Evolutionary conservation across 2,797 vertebrate species (phyloP).

Genomic region (Anableps anableps): DNA sequence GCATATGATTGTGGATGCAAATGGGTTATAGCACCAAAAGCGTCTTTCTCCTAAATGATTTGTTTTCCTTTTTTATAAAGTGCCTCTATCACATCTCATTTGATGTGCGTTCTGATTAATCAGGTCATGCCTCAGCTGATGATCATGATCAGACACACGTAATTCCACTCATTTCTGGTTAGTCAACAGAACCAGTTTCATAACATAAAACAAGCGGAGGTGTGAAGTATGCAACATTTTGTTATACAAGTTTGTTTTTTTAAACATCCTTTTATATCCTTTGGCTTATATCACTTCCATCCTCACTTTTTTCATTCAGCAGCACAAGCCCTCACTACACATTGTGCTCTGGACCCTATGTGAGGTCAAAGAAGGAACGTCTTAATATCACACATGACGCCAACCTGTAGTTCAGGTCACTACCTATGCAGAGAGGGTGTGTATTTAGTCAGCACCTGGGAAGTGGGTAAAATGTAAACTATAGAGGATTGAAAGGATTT

Average conservation of each 20-base stretch:
- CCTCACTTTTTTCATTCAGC: slow-evolving; percentile 18
- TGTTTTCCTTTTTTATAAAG: neutral
- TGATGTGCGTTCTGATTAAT: slow-evolving; percentile 2
- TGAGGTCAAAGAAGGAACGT: slow-evolving; percentile 44
- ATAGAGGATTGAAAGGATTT: neutral
- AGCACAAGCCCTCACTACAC: slow-evolving; percentile 50
- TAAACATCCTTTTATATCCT: neutral
- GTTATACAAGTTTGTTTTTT: neutral
- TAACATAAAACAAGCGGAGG: neutral
- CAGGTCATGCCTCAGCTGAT: neutral
- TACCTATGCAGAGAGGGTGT: slow-evolving; percentile 10
- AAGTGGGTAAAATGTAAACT: slow-evolving; percentile 5
- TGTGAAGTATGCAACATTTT: neutral
- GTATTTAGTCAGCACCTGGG: slow-evolving; percentile 15
- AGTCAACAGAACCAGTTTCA: slow-evolving; percentile 13
- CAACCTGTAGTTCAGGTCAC: slow-evolving; percentile 1
- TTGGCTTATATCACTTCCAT: neutral
- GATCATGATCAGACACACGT: neutral
- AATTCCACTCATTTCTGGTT: neutral
- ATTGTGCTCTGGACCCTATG: slow-evolving; percentile 14
- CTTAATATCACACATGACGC: slow-evolving; percentile 53
- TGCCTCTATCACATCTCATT: neutral
- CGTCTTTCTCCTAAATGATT: neutral
- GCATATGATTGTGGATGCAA: neutral
- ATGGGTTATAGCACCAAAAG: neutral